phyloP scores from a whole-genome alignment of 2,113 vertebrate species.

The Limnothrissa miodon region DNA sequence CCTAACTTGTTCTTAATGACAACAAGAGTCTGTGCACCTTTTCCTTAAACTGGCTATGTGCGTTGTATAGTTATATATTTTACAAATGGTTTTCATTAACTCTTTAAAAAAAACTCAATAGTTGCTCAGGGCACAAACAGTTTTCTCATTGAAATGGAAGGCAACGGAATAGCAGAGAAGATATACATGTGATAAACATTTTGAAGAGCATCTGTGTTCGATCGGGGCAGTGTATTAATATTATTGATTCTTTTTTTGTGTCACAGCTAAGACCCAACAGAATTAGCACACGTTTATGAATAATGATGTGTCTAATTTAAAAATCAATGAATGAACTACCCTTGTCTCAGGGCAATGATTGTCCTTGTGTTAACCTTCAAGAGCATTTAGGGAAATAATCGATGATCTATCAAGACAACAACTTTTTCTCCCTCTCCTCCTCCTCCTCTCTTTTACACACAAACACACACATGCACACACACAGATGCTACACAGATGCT shows the following conservation, averaged over 20 bases:
- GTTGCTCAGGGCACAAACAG: neutral
- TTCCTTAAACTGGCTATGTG: conserved; percentile 1
- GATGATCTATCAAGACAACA: conserved; percentile 60
- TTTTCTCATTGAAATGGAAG: neutral
- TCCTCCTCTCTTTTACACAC: neutral
- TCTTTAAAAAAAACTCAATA: neutral
- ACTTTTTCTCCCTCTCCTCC: conserved; percentile 44
- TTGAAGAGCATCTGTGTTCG: neutral
- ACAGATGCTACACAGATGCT: neutral
- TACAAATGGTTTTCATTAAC: conserved; percentile 11
- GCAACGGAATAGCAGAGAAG: neutral
- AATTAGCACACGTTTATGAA: conserved; percentile 14
- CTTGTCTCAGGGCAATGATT: conserved; percentile 14
- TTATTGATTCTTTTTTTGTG: conserved; percentile 15
- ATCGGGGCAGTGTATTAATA: neutral
- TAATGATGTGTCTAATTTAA: conserved; percentile 55
- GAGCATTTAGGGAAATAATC: conserved; percentile 14
- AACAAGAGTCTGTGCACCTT: neutral
- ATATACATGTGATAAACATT: conserved; percentile 14
- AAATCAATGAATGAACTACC: conserved; percentile 15
- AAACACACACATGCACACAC: neutral
- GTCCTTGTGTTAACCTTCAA: conserved; percentile 37
- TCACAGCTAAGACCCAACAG: neutral
- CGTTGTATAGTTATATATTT: neutral
- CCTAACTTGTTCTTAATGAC: neutral